Evolutionary conservation across 2,113 vertebrate genomes (phyloP), one percentile per base, ranked within the genome.

Genomic region (Dicrurus megarhynchus): DNA sequence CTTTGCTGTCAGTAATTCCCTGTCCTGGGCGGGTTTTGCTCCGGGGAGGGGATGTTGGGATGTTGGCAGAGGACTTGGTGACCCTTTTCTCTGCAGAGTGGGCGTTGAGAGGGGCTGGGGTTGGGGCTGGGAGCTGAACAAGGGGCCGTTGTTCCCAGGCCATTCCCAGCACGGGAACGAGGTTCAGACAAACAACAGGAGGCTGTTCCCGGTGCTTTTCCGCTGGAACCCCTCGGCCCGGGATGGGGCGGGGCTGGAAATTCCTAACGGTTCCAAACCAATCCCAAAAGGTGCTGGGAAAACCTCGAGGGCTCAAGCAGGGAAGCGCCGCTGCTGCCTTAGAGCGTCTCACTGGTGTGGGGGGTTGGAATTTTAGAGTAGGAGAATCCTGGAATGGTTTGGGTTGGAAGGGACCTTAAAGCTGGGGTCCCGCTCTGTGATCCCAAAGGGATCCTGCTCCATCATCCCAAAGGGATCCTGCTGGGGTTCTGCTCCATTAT

Each of bases 311-410:
- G 16, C 26, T 68, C 26, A 3, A 56, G 57, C 10, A 42, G 1
- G 13, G 71, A 18, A 64, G 65, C 1, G 1, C 13, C 1, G 0
- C 11, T 28, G 60, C 49, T 1, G 1, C 42, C 32, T 49, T 26
- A 2, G 26, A 41, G 52, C 21, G 3, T 16, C 41, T 69, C 37
- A 11, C 32, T 8, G 0, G 0, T 17, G 49, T 19, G 20, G 41
- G 67, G 28, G 27, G 1, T 8, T 64, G 41, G 80, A 68, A 32
- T 47, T 7, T 12, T 4, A 7, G n/a, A 42, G 44, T 1, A 0
- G 0, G 67, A 21, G 37, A 77, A 55, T 42, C 30, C 23, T 14
- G 30, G 21, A 24, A 8, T 10, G 13, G 22, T 33, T 89, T 60
- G 27, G 24, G 24, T 47, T 28, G 37, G 41, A 53, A 65, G 11